Base-by-base conservation (phyloP, 2,888 invertebrate species). In the Sturmia bella region DNA sequence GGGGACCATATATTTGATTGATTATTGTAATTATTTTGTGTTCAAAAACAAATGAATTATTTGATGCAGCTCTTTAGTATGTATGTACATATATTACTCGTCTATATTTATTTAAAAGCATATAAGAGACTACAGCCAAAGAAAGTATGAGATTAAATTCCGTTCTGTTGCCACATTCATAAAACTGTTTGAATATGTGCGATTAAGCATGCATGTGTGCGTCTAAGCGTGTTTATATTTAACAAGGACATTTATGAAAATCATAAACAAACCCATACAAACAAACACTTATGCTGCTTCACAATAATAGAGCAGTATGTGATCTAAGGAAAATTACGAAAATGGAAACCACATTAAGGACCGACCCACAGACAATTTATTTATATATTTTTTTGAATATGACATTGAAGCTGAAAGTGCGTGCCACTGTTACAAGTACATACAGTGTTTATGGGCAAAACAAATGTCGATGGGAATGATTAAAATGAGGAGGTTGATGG, bases 381-480 rank as follows among this genome's bases (percentile, higher is more conserved):
- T 6, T 27, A 32, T 24, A 13, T 32, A 1, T 50, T n/a, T 48
- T 32, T 56, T 39, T 21, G 39, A 72, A 56, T 64, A 64, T 74
- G 82, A 82, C 82, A 82, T 82, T 78, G 77, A 77, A 81, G 77
- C 73, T 81, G 69, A 59, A 73, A 81, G 69, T 74, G 81, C 78
- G 78, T 77, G 73, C 81, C 45, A 74, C 57, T 68, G 41, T 15
- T 76, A 52, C 32, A 41, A 70, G 39, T 27, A 69, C 37, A 32
- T 27, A 69, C 37, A 32, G 64, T n/a, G 11, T 45, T 64, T 59
- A 73, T 73, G 56, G 57, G 24, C 11, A 43, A 41, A 59, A 12
- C 27, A 37, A 45, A 52, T 39, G 45, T 59, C 70, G 48, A 41
- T 48, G 54, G 32, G 11, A 21, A 66, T 57, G 41, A 57, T 66